Evolutionary conservation across 1,140 invertebrate species (phyloP).

Genomic region (Pseudoatta argentina): DNA sequence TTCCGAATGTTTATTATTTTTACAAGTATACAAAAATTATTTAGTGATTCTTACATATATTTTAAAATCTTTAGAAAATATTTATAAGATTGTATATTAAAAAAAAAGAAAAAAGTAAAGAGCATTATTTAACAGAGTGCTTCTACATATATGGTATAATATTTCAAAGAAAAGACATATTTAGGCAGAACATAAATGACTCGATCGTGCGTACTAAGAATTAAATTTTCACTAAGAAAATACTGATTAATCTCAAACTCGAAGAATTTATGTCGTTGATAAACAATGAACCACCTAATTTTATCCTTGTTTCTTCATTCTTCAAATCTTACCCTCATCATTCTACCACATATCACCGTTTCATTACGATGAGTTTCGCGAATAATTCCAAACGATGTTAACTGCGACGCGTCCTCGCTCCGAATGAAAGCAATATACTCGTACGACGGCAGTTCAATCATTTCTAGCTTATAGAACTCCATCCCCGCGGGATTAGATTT

Average conservation of each 20-base stretch:
- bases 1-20: no score
- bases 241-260: neutral
- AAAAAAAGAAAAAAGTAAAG: no score
- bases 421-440: slow-evolving; percentile 77
- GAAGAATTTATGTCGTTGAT: neutral
- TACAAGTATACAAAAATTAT: no score
- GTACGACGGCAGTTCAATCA: slow-evolving; percentile 83
- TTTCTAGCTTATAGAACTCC: slow-evolving; percentile 79
- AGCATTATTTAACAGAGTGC: no score
- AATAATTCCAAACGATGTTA: slow-evolving; percentile 68
- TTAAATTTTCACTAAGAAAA: no score
- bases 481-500: slow-evolving; percentile 72
- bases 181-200: no score
- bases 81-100: no score
- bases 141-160: no score
- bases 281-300: neutral
- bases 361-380: slow-evolving; percentile 65
- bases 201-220: no score
- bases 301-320: neutral
- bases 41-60: no score
- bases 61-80: no score
- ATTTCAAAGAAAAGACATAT: no score
- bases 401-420: slow-evolving; percentile 69
- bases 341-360: slow-evolving; percentile 29
- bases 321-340: slow-evolving; percentile 11